Base-by-base conservation (phyloP, 1,140 invertebrate species). In the Bombus huntii region DNA sequence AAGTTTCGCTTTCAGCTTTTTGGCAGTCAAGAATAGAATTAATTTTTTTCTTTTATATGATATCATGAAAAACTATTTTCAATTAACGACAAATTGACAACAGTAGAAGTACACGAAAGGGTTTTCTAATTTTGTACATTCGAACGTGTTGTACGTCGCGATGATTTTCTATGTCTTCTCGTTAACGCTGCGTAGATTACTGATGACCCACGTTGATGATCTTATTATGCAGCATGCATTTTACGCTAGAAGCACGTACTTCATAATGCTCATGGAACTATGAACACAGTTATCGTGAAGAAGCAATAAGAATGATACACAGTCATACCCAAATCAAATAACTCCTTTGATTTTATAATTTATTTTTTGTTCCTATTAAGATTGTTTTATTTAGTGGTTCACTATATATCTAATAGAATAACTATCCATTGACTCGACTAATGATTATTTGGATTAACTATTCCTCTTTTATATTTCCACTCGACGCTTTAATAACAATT, bases 201-300 rank as follows among this genome's bases (percentile, higher is more conserved):
- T 42, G 76, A 78, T 78, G 39, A 78, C 76, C 59, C 76, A 78
- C 39, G 76, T 66, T 78, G 76, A 78, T 78, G 76, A 78, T 66
- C 76, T 78, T 65, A 66, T 77, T 77, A 77, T 77, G 34, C 28
- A 77, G 75, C 31, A 22, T 42, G 37, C 37, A 42, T 78, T 78
- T 59, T 77, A 77, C 28, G 57, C 39, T 76, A 37, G 44, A 28
- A 62, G 53, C n/a, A 34, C 13, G 74, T 76, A 59, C 53, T 57
- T 76, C 15, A 12, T 66, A 70, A 31, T 28, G 39, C 31, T 34
- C n/a, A 53, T 34, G 73, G 25, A 75, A 34, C 31, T 57, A 53
- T 34, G 70, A 71, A 37, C 37, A 39, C 31, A 37, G 66, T 68
- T 68, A 68, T 68, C 31, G 15, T 2, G 31, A 68, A 68, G 31